phyloP scores from a whole-genome alignment of 2,113 vertebrate species.

The Corythaeola cristata region DNA sequence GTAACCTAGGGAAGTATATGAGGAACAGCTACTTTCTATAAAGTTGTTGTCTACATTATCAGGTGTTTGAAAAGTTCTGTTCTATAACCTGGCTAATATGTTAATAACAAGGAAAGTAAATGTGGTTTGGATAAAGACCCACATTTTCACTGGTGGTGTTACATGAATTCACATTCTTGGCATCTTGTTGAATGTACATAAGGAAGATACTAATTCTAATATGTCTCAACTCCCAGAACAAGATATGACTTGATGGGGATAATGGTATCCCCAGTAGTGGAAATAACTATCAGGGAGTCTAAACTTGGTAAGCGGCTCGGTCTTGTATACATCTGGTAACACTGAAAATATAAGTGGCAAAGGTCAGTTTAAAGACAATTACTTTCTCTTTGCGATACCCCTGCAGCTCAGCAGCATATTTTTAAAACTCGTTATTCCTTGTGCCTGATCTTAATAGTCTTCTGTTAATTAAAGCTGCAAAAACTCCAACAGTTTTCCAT shows the following conservation, averaged over 20 bases:
- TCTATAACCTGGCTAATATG: not conserved
- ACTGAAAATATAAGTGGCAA: not conserved
- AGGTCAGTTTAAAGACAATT: not conserved
- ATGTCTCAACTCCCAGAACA: not conserved
- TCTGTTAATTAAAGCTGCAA: not conserved
- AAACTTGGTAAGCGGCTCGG: not conserved
- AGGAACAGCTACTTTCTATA: not conserved
- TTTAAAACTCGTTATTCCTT: not conserved
- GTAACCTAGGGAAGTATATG: not conserved
- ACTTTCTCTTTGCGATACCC: not conserved
- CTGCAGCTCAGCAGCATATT: not conserved
- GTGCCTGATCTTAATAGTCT: not conserved
- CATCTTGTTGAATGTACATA: not conserved
- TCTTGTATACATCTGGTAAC: not conserved
- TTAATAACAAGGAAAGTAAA: not conserved
- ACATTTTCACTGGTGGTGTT: not conserved
- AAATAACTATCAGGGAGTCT: not conserved
- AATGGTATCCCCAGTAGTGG: not conserved
- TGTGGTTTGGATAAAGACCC: fast-evolving
- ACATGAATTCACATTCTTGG: not conserved
- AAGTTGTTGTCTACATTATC: fast-evolving
- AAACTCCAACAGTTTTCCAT: not conserved
- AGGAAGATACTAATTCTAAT: not conserved
- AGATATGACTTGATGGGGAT: not conserved
- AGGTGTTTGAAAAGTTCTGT: not conserved